Percentiles rank a stretch among this genome's conserved stretches.
These are phyloP conservation scores for Dioctria linearis DNA, from an alignment of 2,888 invertebrate species.

Conservation along the genomic window DNA sequence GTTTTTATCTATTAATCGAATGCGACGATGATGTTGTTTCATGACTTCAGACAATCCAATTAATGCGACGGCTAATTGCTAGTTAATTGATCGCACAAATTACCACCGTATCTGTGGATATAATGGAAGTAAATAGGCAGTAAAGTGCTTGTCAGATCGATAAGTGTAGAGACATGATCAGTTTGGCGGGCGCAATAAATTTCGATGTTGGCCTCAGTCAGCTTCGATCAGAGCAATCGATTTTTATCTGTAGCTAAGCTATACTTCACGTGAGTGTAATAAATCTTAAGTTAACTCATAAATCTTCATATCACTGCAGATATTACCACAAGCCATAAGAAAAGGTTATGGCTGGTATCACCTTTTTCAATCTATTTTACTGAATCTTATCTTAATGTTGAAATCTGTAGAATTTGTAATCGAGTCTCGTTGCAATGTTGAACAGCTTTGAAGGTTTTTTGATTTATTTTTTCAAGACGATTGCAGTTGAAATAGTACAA, in stretches of 20 bases:
- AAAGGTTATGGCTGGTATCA: not conserved
- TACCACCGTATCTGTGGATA: slow-evolving; percentile 25
- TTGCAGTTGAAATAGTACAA: too few species aligned
- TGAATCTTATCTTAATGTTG: not conserved
- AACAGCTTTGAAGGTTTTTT: not conserved
- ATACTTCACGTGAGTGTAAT: not conserved
- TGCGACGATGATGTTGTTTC: slow-evolving; percentile 1
- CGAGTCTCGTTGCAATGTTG: not conserved
- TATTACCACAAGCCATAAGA: not conserved
- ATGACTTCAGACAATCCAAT: slow-evolving; percentile 40
- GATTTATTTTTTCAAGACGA: too few species aligned
- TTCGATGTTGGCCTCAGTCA: not conserved
- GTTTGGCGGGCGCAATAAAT: slow-evolving; percentile 7
- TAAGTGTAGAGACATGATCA: slow-evolving; percentile 14
- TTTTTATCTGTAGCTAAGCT: not conserved
- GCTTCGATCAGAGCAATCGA: not conserved
- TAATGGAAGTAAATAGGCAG: slow-evolving; percentile 20
- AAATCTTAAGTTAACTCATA: not conserved
- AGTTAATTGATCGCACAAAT: slow-evolving; percentile 41
- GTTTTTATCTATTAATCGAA: slow-evolving; percentile 33
- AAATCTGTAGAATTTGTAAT: not conserved
- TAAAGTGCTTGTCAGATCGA: slow-evolving; percentile 14
- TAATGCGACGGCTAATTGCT: slow-evolving; percentile 34
- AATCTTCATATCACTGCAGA: not conserved
- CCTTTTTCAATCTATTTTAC: not conserved